These are phyloP conservation scores for Heliconius congener DNA, from an alignment of 1,140 invertebrate species.

Conservation along the genomic window DNA sequence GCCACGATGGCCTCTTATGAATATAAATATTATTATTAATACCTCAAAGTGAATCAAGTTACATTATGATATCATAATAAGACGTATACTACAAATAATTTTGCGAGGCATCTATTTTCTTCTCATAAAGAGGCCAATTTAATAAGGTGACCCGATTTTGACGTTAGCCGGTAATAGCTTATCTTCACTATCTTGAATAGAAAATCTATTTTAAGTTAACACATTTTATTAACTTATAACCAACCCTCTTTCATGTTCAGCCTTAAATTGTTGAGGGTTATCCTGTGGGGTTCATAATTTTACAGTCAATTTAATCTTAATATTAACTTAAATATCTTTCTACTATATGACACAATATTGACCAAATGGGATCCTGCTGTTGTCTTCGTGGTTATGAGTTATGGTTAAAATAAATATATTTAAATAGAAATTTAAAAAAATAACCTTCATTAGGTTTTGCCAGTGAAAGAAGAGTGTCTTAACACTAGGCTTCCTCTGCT, in stretches of 20 bases:
- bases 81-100: background rate
- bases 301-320: background rate
- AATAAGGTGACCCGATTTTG: slow-evolving; percentile 11
- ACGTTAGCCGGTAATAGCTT: slow-evolving; percentile 1
- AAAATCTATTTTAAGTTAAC: slow-evolving; percentile 8
- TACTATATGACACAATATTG: background rate
- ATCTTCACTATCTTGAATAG: slow-evolving; percentile 9
- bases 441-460: too few species aligned
- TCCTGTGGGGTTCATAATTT: background rate
- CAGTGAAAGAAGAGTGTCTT: too few species aligned
- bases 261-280: background rate
- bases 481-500: too few species aligned
- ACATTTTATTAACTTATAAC: slow-evolving; percentile 8
- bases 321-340: background rate
- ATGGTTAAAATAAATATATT: too few species aligned
- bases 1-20: too few species aligned
- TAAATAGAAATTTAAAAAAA: too few species aligned
- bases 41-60: too few species aligned
- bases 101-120: background rate
- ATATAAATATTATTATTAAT: too few species aligned
- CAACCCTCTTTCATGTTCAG: background rate
- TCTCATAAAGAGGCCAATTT: background rate
- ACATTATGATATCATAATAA: background rate
- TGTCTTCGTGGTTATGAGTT: too few species aligned
- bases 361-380: too few species aligned